Evolutionary conservation across 2,888 invertebrate genomes (phyloP), one percentile per base, ranked within the genome.

Genomic region (Orchesella flavescens): DNA sequence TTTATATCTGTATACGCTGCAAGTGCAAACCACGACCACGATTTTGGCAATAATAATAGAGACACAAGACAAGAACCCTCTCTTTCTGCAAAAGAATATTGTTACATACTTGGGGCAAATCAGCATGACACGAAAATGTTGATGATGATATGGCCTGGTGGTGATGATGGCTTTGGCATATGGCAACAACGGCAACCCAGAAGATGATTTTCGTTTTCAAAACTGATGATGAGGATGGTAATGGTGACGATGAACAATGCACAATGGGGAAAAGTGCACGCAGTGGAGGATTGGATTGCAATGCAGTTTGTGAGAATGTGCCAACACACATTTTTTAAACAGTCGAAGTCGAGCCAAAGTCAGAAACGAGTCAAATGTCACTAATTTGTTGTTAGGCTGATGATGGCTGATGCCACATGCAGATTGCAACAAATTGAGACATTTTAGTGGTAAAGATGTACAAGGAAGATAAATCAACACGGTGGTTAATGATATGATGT

Each of bases 61-160:
- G 9, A 66, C n/a, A 46, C 19, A 46, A 66, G 43, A 9, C 15
- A 69, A 71, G 43, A 72, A 72, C 57, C 10, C 72, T 12, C 43
- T 43, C 53, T 21, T 55, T 19, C 19, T 46, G 17, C 66, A 12
- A 59, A 57, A 66, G 44, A 61, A 24, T 61, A 80, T 66, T 80
- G 80, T 72, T 57, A 59, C 53, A 61, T 71, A 73, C 73, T 79
- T 13, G 43, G 73, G 73, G 73, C 66, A 80, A 80, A 73, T 66
- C 80, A 80, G 73, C 80, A 55, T 66, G 80, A 73, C 73, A 79
- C 79, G 66, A 73, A 73, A 73, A 73, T 80, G 78, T 43, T 66
- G 72, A 80, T 65, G 61, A 57, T 46, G 72, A 24, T 55, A 43
- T 43, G 72, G 68, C n/a, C 3, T 69, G 72, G 19, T 34, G 57